Evolutionary conservation across 2,888 invertebrate genomes (phyloP).

Genomic region (Scelioninae gen. 1): DNA sequence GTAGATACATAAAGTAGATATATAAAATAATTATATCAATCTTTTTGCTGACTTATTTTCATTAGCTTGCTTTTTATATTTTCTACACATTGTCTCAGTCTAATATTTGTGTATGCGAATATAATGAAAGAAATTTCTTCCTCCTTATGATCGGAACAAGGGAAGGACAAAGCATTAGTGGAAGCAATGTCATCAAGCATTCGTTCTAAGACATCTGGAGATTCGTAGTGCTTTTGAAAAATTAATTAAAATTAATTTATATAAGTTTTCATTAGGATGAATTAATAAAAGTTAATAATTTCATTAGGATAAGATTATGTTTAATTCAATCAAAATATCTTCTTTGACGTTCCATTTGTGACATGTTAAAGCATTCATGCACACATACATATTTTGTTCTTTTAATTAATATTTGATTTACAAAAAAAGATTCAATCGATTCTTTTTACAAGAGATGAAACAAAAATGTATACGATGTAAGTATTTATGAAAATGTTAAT

Average conservation of each 20-base stretch:
- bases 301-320: too few relatives aligned
- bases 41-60: neutral
- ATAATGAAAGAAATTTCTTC: neutral
- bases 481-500: too few relatives aligned
- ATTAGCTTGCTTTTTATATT: neutral
- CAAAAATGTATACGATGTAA: too few relatives aligned
- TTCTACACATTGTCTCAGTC: neutral
- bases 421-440: too few relatives aligned
- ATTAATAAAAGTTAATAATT: too few relatives aligned
- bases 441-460: too few relatives aligned
- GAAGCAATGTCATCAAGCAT: neutral
- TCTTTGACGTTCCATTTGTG: neutral
- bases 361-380: neutral
- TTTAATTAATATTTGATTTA: neutral
- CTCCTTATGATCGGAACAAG: neutral
- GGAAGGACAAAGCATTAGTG: neutral
- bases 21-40: too few relatives aligned
- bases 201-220: neutral
- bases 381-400: neutral
- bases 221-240: neutral
- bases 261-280: slow-evolving; percentile 11
- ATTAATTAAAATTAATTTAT: slow-evolving; percentile 11
- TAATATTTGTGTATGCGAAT: neutral
- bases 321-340: neutral
- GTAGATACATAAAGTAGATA: too few relatives aligned